Evolutionary conservation across 2,113 vertebrate species (phyloP), one percentile per base, ranked within the genome.

Genomic region (Cinclus cinclus): DNA sequence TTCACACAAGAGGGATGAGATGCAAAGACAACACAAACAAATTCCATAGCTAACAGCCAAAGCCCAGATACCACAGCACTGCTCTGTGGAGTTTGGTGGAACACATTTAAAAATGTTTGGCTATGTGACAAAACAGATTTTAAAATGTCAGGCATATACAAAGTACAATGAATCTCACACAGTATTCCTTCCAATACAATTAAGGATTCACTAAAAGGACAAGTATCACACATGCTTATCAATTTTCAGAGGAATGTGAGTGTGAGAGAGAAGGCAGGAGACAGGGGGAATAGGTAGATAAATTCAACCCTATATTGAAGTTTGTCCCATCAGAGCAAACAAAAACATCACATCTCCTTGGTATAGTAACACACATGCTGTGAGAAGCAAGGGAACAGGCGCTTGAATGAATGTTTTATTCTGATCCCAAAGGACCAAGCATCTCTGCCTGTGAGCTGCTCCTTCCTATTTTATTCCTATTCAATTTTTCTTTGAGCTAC

Each of bases 201-300:
- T 67, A 81, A 70, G 79, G 74, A 83, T 78, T 94, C 42, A 80
- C 88, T 86, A 86, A 60, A 90, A 92, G 56, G 39, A 49, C n/a
- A 68, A 62, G 24, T 15, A 86, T 28, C 20, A 23, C 31, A 55
- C 4, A 62, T 0, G 1, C 27, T 91, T 44, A 41, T 25, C 85
- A 59, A 86, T 77, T 81, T 80, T 85, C 39, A 88, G 76, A 37
- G 5, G 8, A 63, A 20, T 21, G 6, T 17, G 74, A 87, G 18
- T 13, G 18, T 1, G 4, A 78, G 31, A 81, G 15, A 41, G 41
- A 78, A 67, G 28, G 62, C n/a, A 70, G 35, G 30, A 91, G 18
- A 35, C 27, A 55, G 60, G 35, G 24, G 63, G 12, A 89, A 55
- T 5, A 91, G 31, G 64, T 5, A 75, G 20, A 52, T 52, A 52